Conservation (phyloP, 2,797 vertebrate genomes). For the Girardinus metallicus region DNA sequence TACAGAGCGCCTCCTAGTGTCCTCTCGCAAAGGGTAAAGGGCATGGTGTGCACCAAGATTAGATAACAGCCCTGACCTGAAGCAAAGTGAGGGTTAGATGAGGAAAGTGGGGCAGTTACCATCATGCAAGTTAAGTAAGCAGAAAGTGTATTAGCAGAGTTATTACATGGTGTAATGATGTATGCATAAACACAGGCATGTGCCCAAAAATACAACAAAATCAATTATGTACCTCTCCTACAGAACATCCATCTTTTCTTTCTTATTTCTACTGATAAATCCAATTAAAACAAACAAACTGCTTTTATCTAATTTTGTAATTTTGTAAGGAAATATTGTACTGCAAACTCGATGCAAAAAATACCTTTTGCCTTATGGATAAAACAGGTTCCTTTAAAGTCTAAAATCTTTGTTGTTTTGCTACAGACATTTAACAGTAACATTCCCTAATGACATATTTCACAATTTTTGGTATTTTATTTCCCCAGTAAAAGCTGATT, state of each 20-base stretch:
- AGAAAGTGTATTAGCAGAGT: slow-evolving; percentile 24
- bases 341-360: no score
- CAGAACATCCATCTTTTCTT: slow-evolving; percentile 1
- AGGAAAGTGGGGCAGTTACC: slow-evolving; percentile 34
- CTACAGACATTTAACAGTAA: not conserved
- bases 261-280: not conserved
- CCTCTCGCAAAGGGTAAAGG: slow-evolving; percentile 51
- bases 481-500: not conserved
- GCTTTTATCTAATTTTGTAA: not conserved
- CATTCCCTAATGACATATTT: not conserved
- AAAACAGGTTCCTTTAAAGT: not conserved
- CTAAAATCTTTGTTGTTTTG: not conserved
- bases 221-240: slow-evolving; percentile 10
- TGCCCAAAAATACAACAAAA: not conserved
- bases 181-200: slow-evolving; percentile 25
- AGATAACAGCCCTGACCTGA: slow-evolving; percentile 40
- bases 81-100: slow-evolving; percentile 27
- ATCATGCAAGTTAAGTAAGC: slow-evolving; percentile 64
- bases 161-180: slow-evolving; percentile 26
- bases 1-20: slow-evolving; percentile 83
- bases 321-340: not conserved
- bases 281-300: not conserved
- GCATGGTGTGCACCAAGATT: slow-evolving; percentile 26
- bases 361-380: not conserved
- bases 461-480: not conserved